Conservation (phyloP, 2,888 invertebrate genomes). For the Bruchidius siliquastri region DNA sequence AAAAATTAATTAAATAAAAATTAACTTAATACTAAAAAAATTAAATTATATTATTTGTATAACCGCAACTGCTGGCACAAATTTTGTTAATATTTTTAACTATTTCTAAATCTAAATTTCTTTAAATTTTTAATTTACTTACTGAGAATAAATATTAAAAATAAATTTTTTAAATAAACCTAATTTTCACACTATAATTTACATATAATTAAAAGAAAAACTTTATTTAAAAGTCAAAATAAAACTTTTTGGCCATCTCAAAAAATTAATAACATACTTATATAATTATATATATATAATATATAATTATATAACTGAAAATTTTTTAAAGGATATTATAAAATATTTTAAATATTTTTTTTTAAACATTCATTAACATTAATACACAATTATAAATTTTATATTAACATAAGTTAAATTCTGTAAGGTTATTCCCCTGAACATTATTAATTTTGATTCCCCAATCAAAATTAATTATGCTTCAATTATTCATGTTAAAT, state of each 20-base stretch:
- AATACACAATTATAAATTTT: too few species aligned
- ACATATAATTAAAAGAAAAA: conserved; percentile 54
- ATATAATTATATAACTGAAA: too few species aligned
- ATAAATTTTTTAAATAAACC: conserved; percentile 13
- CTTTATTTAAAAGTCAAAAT: conserved; percentile 50
- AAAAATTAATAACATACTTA: too few species aligned
- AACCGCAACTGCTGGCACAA: conserved; percentile 72
- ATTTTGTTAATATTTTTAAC: conserved; percentile 56
- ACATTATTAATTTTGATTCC: too few species aligned
- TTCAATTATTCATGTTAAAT: too few species aligned
- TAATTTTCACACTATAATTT: conserved; percentile 48
- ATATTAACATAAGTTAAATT: too few species aligned
- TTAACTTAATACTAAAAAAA: conserved; percentile 41
- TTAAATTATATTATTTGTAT: conserved; percentile 53
- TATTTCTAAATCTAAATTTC: conserved; percentile 59
- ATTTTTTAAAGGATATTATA: too few species aligned
- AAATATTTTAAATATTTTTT: too few species aligned
- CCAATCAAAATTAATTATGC: too few species aligned
- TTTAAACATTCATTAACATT: too few species aligned
- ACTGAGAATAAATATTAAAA: conserved; percentile 33
- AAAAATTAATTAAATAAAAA: conserved; percentile 39
- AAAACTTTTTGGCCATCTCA: conserved; percentile 43
- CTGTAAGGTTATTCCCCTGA: too few species aligned
- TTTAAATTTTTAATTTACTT: conserved; percentile 56
- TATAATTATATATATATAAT: too few species aligned